These are phyloP conservation scores for Aphis gossypii DNA, from an alignment of 1,140 invertebrate species.

Conservation along the genomic window DNA sequence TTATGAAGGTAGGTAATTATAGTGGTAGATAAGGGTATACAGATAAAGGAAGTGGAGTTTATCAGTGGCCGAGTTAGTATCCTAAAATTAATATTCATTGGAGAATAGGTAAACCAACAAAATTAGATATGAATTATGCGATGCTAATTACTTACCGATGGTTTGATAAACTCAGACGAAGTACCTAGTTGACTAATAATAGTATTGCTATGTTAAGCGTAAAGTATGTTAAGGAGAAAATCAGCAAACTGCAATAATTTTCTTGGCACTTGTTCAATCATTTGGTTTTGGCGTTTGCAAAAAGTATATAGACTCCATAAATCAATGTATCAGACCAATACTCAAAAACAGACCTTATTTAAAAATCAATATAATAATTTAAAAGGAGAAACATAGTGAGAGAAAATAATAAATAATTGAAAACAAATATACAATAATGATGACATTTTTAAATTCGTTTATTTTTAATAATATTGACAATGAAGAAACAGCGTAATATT, in stretches of 20 bases:
- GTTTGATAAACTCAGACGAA: not conserved
- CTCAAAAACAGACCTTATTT: not conserved
- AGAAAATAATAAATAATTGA: not conserved
- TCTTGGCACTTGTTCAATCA: not conserved
- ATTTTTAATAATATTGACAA: not conserved
- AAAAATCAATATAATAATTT: not conserved
- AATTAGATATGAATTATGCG: not conserved
- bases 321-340: not conserved
- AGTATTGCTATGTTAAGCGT: not conserved
- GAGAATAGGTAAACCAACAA: not conserved
- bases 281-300: not conserved
- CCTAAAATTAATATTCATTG: not conserved
- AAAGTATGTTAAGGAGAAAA: not conserved
- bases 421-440: not conserved
- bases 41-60: not conserved
- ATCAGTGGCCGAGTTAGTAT: not conserved
- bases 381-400: not conserved
- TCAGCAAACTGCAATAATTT: not conserved
- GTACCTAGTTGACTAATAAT: not conserved
- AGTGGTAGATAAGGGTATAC: not conserved
- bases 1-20: not conserved
- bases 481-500: not conserved
- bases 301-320: not conserved
- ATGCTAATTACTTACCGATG: not conserved
- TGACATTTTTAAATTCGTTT: not conserved